Base-by-base conservation (phyloP, 2,888 invertebrate genomes). In the Dicranocentrus wangi region DNA sequence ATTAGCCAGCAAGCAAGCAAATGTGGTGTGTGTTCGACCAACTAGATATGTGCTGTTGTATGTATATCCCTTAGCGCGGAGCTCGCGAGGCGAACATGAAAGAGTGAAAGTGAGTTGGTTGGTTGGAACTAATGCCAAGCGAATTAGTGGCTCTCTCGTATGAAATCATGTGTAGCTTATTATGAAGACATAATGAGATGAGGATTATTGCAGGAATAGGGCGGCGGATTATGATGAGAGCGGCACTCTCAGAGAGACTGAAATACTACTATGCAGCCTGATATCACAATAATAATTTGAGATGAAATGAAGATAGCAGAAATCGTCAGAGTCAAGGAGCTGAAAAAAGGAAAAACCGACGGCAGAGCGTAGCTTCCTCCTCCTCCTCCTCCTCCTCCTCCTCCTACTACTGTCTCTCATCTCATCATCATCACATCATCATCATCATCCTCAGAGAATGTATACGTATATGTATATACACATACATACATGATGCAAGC, bases 101-200 rank as follows among this genome's bases (percentile, higher is more conserved):
- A 47, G 43, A 51, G 53, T 69, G 69, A 69, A 69, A 51, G 69
- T 69, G 69, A 69, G 53, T 47, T n/a, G 32, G 32, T 61, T 10
- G 32, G 8, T 55, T 39, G 17, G 55, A 68, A 60, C 60, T 60
- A 60, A 68, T 58, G 66, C 66, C 65, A 66, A 75, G 75, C 66
- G 76, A 76, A 68, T 68, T 76, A 68, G 60, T 25, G 47, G 60
- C 76, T 65, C 76, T 65, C 76, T 76, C 76, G 68, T 28, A 58
- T 76, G 68, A 76, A 76, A 76, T 76, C 76, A 76, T 76, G 76
- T 76, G 68, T 58, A 47, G 66, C 76, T 76, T 76, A 76, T 76
- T 68, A 76, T 65, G 39, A 61, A 72, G 23, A 47, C 27, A 61
- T 73, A 73, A 73, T 73, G 73, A 73, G 63, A 73, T 73, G 69